These are phyloP conservation scores for Athetis lepigone DNA, from an alignment of 2,888 invertebrate species.

Conservation along the genomic window DNA sequence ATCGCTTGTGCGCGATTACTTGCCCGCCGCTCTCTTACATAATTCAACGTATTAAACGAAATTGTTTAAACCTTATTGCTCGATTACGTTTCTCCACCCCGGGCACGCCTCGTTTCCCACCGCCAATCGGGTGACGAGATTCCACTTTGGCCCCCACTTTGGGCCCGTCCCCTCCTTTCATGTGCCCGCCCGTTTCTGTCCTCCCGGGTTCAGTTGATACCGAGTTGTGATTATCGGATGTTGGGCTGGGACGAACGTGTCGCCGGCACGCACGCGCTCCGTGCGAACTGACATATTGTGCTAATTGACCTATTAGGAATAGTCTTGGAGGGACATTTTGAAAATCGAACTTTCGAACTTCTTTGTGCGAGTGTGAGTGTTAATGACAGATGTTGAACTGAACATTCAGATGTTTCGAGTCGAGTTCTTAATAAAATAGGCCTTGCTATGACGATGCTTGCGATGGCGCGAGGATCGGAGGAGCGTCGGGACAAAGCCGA, in stretches of 20 bases:
- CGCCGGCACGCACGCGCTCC: constrained; percentile 53
- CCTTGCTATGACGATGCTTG: constrained; percentile 90
- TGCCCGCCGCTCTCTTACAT: constrained; percentile 90
- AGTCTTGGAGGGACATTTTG: constrained; percentile 19
- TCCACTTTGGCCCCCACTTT: constrained; percentile 69
- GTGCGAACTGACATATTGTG: constrained; percentile 63
- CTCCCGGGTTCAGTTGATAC: constrained; percentile 74
- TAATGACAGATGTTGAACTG: constrained; percentile 37
- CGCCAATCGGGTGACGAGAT: constrained; percentile 80
- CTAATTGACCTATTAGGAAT: constrained; percentile 37
- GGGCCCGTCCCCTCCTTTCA: constrained; percentile 67
- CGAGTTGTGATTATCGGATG: constrained; percentile 76
- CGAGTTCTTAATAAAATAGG: constrained; percentile 68
- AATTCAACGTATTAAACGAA: constrained; percentile 91
- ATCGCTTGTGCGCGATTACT: constrained; percentile 91
- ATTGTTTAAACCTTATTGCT: constrained; percentile 91
- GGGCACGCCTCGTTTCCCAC: constrained; percentile 86
- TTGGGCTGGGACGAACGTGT: constrained; percentile 73
- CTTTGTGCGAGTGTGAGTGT: constrained; percentile 73
- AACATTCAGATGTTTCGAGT: constrained; percentile 50
- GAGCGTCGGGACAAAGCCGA: constrained; percentile 81
- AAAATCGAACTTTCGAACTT: constrained; percentile 37
- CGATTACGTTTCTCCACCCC: constrained; percentile 89
- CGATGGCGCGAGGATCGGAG: constrained; percentile 88
- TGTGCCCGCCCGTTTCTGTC: constrained; percentile 77